These are phyloP conservation scores for Habrosyne pyritoides DNA, from an alignment of 2,888 invertebrate genomes.

Conservation along the genomic window DNA sequence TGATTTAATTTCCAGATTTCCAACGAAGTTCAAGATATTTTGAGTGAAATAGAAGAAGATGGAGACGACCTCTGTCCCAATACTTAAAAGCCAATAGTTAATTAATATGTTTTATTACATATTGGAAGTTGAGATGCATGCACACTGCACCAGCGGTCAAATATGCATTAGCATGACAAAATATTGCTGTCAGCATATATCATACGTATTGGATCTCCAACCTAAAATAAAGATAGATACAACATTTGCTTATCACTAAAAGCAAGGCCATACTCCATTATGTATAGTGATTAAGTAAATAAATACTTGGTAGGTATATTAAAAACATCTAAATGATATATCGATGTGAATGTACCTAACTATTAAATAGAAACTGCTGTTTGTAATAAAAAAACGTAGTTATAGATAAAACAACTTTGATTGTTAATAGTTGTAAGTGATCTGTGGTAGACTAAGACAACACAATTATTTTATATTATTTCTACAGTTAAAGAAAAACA, in stretches of 20 bases:
- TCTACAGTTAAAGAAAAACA: too few species aligned
- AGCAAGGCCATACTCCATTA: neutral
- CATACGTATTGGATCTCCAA: too few species aligned
- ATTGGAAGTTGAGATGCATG: neutral
- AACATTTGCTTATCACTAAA: neutral
- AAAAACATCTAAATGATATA: neutral
- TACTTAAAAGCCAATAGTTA: neutral
- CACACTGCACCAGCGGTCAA: neutral
- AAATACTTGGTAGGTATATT: too few species aligned
- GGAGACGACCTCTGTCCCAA: constrained; percentile 7
- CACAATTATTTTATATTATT: too few species aligned
- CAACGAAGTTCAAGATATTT: constrained; percentile 44
- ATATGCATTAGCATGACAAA: neutral
- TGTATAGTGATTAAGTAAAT: neutral
- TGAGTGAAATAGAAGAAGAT: constrained; percentile 37
- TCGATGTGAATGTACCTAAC: neutral
- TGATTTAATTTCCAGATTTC: constrained; percentile 38
- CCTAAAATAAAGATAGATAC: neutral
- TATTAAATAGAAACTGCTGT: neutral
- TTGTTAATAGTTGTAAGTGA: too few species aligned
- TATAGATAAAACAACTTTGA: too few species aligned
- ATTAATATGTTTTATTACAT: neutral
- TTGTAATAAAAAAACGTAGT: neutral
- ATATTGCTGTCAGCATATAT: neutral
- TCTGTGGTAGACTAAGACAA: neutral